Evolutionary conservation across 2,888 invertebrate genomes (phyloP), one percentile per base, ranked within the genome.

Genomic region (Pterostichus niger): DNA sequence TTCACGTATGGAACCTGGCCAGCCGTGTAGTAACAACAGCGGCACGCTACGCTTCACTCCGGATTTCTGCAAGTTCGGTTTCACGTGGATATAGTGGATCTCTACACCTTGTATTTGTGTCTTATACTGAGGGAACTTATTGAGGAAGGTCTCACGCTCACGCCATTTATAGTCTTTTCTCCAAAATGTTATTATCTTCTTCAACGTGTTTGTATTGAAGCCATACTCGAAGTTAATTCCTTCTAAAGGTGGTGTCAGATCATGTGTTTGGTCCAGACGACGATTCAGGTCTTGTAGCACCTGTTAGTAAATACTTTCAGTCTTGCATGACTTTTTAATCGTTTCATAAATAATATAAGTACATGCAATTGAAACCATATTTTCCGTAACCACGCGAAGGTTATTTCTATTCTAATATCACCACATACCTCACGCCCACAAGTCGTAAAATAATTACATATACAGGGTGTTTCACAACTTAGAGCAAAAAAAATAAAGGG

Each of bases 1-100:
- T 89, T 98, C 97, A 15, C 94, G 91, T 0, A 97, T 92, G 0
- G 96, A 96, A 0, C 97, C 96, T 0, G 97, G 97, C 97, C 98
- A 98, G 49, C 98, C 98, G 88, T 98, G 97, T 11, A 95, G 89
- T 52, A 98, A 86, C 1, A 96, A 89, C 0, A 96, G 87, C 0
- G 96, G 95, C 0, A 94, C 85, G 0, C 93, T 91, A 10, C 52
- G 15, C 86, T 92, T 88, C 1, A 87, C 44, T 4, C 85, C 85
- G 9, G 6, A 0, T 17, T 83, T 33, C 0, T 86, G 83, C 88
- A 85, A 83, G 76, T 86, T 88, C 5, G 94, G 93, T 89, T 93
- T 94, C 0, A 92, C 91, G 85, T 93, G 94, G 15, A 95, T 88
- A 87, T 93, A 96, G 87, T 95, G 94, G 84, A 96, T 91, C 84